Evolutionary conservation across 2,888 invertebrate species (phyloP).

Genomic region (Metopia argyrocephala): DNA sequence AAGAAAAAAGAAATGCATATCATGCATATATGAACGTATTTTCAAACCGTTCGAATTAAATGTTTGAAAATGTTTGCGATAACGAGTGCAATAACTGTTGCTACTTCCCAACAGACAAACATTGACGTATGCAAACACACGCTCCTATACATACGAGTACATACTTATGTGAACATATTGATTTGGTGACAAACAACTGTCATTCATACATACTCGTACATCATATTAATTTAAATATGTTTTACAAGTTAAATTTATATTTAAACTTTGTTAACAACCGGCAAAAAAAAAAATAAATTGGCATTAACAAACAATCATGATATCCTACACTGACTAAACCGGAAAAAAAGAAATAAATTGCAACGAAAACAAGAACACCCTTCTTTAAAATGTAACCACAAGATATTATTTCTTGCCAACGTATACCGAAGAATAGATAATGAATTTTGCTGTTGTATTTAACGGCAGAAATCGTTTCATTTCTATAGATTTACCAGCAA

Average conservation of each 20-base stretch:
- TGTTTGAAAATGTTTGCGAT: neutral
- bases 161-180: neutral
- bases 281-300: neutral
- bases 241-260: conserved; percentile 51
- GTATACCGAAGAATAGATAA: too few relatives aligned
- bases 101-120: conserved; percentile 18
- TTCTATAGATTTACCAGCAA: too few relatives aligned
- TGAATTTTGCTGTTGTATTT: too few relatives aligned
- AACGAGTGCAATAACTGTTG: conserved; percentile 28
- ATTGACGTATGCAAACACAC: neutral
- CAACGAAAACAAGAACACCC: too few relatives aligned
- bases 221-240: conserved; percentile 54
- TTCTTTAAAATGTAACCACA: too few relatives aligned
- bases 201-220: neutral
- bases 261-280: conserved; percentile 37
- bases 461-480: too few relatives aligned
- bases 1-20: neutral
- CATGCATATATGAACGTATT: neutral
- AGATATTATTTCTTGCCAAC: too few relatives aligned
- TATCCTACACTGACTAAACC: conserved; percentile 1
- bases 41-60: neutral
- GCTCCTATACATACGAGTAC: neutral
- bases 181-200: conserved; percentile 32
- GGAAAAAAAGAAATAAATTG: neutral
- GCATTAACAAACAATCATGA: neutral